Percentiles rank a stretch among this genome's conserved stretches.
These are phyloP conservation scores for Zenarchopterus dispar DNA, from an alignment of 2,797 vertebrate species.

Conservation along the genomic window DNA sequence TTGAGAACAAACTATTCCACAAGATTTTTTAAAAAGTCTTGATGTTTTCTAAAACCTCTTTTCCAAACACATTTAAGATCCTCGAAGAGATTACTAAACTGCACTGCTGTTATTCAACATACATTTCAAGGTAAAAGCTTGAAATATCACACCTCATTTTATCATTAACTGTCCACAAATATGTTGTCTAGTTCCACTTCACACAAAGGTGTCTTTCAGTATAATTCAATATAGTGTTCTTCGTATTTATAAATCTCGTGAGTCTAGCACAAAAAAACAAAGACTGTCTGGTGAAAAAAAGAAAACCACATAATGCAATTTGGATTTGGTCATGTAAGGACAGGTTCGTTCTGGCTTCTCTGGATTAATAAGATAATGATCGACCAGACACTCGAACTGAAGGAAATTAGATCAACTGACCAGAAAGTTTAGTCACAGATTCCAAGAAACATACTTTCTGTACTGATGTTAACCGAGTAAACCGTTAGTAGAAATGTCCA, in stretches of 20 bases:
- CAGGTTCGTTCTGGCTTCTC: slow-evolving; percentile 23
- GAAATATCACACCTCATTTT: no score
- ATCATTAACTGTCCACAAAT: neutral
- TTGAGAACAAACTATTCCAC: no score
- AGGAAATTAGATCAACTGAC: slow-evolving; percentile 33
- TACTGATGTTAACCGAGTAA: slow-evolving; percentile 13
- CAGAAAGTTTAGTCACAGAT: slow-evolving; percentile 8
- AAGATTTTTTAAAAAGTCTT: no score
- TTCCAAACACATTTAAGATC: no score
- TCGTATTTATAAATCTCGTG: slow-evolving; percentile 44
- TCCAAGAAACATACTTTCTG: slow-evolving; percentile 30
- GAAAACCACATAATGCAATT: slow-evolving; percentile 33
- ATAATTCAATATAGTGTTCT: slow-evolving; percentile 48
- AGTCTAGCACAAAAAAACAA: slow-evolving; percentile 25
- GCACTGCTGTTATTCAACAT: no score
- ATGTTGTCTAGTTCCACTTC: slow-evolving; percentile 6
- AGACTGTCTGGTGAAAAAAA: slow-evolving; percentile 29
- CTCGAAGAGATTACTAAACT: no score
- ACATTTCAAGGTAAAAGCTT: no score
- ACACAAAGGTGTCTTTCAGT: slow-evolving; percentile 46
- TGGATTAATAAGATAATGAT: slow-evolving; percentile 43
- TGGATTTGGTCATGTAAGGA: slow-evolving; percentile 8
- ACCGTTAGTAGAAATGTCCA: neutral
- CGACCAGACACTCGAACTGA: slow-evolving; percentile 15
- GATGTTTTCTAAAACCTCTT: no score